Base-by-base conservation (phyloP, 2,888 invertebrate genomes). In the Drosophila lutescens region DNA sequence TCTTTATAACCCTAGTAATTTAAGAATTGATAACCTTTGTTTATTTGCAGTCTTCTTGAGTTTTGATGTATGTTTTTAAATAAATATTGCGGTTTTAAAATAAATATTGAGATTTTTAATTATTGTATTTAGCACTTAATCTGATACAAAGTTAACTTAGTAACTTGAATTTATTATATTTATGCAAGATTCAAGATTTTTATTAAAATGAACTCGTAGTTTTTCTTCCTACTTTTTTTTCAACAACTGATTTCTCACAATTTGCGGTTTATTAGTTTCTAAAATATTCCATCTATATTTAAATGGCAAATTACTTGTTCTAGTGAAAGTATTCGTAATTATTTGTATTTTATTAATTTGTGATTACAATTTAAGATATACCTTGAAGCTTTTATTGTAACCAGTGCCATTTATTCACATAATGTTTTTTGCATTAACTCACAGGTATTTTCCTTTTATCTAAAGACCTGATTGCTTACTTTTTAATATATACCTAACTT, bases 381-480 rank as follows among this genome's bases (percentile, higher is more conserved):
- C 6, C 15, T 20, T 41, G 32, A 15, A 47, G 12, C 13, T 44
- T 4, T 9, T 34, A 34, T 34, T 9, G n/a, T 23, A 51, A 56
- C n/a, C 17, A 26, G 8, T 15, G 12, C 17, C 7, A 32, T 44
- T 9, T 26, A 46, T 17, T 55, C 34, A 20, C 55, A 55, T 41
- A 46, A 36, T 38, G 30, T 47, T 26, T 26, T 41, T 49, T 41
- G 20, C 10, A 49, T 67, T 67, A 55, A 55, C 36, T 55, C 34
- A 32, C 47, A 53, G 34, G 38, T 26, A 41, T 51, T 26, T 46
- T 26, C 15, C 40, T 49, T 38, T 15, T 3, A 17, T 30, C 57
- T 58, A 7, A 12, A 41, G 17, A 34, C 10, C n/a, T 34, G 32
- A 23, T 26, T 38, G 38, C 23, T 3, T 10, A 3, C n/a, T 26